Conservation (phyloP, 2,888 invertebrate genomes). For the Eristalis intricaria region DNA sequence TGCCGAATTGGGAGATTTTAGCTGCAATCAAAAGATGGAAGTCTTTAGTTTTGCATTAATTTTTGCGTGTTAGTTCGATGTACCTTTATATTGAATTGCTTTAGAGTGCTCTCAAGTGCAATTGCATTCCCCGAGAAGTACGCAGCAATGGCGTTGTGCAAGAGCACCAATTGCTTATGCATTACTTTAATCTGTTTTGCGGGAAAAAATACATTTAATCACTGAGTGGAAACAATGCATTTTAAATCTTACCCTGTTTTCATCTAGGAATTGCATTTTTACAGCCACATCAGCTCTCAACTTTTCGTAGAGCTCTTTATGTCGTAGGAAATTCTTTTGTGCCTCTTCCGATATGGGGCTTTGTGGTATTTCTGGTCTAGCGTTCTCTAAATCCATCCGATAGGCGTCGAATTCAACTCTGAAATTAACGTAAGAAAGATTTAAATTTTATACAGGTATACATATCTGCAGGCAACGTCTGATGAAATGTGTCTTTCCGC, state of each 20-base stretch:
- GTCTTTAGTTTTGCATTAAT: neutral
- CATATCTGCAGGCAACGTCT: too few relatives aligned
- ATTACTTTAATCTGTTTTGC: conserved; percentile 95
- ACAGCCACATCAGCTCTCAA: conserved; percentile 96
- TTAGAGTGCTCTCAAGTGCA: conserved; percentile 95
- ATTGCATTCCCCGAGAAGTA: conserved; percentile 98
- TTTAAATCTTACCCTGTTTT: conserved; percentile 91
- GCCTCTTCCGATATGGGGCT: conserved; percentile 89
- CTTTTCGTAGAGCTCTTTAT: conserved; percentile 95
- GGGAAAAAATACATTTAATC: neutral
- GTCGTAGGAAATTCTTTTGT: conserved; percentile 90
- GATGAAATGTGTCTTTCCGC: too few relatives aligned
- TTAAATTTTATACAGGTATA: neutral
- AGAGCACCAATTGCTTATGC: conserved; percentile 97
- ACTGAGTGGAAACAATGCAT: neutral
- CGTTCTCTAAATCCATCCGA: conserved; percentile 94
- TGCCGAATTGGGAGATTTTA: conserved; percentile 88
- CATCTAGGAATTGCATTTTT: conserved; percentile 97
- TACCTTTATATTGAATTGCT: conserved; percentile 96
- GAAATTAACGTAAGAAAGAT: conserved; percentile 50
- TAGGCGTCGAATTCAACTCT: conserved; percentile 99
- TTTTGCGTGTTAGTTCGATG: neutral
- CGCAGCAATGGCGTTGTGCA: conserved; percentile 98
- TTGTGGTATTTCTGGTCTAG: conserved; percentile 83
- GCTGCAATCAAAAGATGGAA: conserved; percentile 73